Evolutionary conservation across 2,797 vertebrate species (phyloP).

Genomic region (Hylomyscus alleni): DNA sequence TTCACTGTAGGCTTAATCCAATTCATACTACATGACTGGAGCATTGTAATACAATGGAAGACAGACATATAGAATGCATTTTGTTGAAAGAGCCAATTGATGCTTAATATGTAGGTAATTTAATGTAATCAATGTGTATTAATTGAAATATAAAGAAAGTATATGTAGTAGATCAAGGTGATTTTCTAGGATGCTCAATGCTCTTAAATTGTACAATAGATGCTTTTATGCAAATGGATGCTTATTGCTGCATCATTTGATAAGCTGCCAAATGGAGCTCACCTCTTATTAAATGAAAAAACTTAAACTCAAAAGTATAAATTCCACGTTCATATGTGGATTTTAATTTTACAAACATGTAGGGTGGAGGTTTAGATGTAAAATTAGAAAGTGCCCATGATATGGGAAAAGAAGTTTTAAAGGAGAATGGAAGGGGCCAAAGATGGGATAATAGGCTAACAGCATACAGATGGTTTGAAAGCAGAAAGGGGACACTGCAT

Average conservation of each 20-base stretch:
- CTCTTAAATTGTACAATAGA: not conserved
- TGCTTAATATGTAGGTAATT: not conserved
- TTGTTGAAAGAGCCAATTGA: not conserved
- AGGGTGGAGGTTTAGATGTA: not conserved
- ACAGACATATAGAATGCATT: not conserved
- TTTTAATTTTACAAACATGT: not conserved
- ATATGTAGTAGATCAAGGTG: not conserved
- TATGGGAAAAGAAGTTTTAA: not conserved
- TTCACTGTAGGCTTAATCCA: not conserved
- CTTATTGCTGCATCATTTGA: not conserved
- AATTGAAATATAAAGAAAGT: not conserved
- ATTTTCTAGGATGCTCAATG: not conserved
- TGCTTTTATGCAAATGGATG: not conserved
- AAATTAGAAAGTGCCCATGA: not conserved
- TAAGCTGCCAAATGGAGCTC: not conserved
- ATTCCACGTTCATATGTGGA: not conserved
- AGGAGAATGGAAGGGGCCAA: not conserved
- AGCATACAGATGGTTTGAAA: not conserved
- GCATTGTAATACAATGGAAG: not conserved
- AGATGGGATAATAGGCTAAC: not conserved
- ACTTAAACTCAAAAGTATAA: not conserved
- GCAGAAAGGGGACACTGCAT: rapidly evolving
- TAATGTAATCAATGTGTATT: not conserved
- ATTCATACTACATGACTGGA: not conserved
- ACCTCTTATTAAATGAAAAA: not conserved